Conservation (phyloP, 2,888 invertebrate species). For the Kuschelorhynchus macadamiae region DNA sequence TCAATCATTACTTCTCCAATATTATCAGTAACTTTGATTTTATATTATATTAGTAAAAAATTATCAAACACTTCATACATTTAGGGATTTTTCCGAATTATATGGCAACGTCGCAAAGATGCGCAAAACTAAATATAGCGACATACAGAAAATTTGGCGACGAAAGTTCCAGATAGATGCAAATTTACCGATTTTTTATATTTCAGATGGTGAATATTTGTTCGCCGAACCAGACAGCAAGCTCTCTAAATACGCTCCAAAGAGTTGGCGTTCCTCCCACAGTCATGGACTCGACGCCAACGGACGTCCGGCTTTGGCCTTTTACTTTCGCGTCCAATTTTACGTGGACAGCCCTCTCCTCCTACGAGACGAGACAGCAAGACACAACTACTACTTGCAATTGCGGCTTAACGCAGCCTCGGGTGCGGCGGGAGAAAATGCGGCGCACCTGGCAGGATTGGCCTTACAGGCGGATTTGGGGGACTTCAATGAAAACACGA, state of each 20-base stretch:
- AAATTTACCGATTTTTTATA: no score
- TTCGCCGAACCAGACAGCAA: slow-evolving; percentile 96
- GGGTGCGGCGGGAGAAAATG: slow-evolving; percentile 76
- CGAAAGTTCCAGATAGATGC: no score
- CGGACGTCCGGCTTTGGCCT: slow-evolving; percentile 89
- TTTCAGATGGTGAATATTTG: slow-evolving; percentile 95
- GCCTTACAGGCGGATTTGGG: slow-evolving; percentile 95
- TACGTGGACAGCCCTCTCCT: slow-evolving; percentile 94
- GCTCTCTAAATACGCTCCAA: slow-evolving; percentile 95
- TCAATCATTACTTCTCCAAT: no score
- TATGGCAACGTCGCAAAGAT: no score
- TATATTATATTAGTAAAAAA: no score
- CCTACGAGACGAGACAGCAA: slow-evolving; percentile 90
- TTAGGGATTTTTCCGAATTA: no score
- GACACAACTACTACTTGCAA: slow-evolving; percentile 96
- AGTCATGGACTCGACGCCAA: slow-evolving; percentile 92
- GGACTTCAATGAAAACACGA: slow-evolving; percentile 76
- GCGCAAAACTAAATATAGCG: no score
- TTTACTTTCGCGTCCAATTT: slow-evolving; percentile 90
- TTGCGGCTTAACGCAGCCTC: slow-evolving; percentile 88
- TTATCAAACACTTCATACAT: no score
- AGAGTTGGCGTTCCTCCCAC: slow-evolving; percentile 95
- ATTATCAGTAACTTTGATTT: no score
- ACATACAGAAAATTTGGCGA: no score
- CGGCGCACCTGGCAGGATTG: slow-evolving; percentile 82